These are phyloP conservation scores for Neuroterus valhalla DNA, from an alignment of 1,140 invertebrate species.

Conservation along the genomic window DNA sequence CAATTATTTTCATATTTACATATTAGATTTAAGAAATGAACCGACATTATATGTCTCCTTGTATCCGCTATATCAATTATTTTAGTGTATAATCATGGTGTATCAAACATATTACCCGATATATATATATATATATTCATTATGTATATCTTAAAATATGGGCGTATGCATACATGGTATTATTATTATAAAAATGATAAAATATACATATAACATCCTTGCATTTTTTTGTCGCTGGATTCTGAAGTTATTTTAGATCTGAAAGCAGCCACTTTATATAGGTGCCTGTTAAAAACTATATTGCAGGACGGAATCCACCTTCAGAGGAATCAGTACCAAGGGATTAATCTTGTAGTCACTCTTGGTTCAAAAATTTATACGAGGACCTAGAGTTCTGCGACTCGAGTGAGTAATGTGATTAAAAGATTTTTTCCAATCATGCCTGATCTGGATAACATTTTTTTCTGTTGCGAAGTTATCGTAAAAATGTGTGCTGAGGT, in stretches of 20 bases:
- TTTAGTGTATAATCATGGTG: background rate
- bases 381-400: background rate
- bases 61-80: background rate
- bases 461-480: background rate
- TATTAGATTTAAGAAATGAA: too few species aligned
- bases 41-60: background rate
- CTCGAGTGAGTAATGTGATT: background rate
- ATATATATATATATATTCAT: constrained; percentile 5
- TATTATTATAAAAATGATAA: constrained; percentile 2
- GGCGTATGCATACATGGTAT: background rate
- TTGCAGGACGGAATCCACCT: background rate
- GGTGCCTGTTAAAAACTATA: background rate
- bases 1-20: too few species aligned
- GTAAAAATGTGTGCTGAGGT: background rate
- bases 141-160: background rate
- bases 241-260: constrained; percentile 7
- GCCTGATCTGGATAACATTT: background rate
- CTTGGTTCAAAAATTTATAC: background rate
- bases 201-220: background rate
- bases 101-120: background rate
- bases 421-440: background rate
- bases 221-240: background rate
- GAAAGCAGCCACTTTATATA: constrained; percentile 2
- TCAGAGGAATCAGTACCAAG: background rate
- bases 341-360: background rate